phyloP scores from a whole-genome alignment of 1,140 invertebrate species.

The Dufourea novaeangliae region DNA sequence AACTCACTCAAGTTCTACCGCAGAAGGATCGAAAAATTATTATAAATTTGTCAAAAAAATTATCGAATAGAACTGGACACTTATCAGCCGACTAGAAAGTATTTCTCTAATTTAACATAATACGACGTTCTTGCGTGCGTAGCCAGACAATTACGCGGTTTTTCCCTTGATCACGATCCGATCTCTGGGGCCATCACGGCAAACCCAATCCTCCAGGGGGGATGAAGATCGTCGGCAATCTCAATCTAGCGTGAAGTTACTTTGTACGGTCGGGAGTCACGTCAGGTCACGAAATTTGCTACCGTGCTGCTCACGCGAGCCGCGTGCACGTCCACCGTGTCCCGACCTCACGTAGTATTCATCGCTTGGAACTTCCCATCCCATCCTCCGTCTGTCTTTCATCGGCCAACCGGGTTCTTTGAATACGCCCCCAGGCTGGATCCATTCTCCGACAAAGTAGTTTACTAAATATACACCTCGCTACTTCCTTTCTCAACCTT shows the following conservation, averaged over 20 bases:
- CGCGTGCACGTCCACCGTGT: not conserved
- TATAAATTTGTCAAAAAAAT: too few relatives aligned
- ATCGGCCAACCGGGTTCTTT: not conserved
- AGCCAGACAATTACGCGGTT: not conserved
- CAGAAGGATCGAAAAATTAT: too few relatives aligned
- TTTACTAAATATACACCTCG: not conserved
- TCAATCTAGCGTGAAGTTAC: constrained; percentile 24
- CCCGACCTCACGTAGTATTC: not conserved
- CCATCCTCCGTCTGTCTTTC: not conserved
- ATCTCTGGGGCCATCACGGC: not conserved
- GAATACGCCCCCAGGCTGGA: not conserved
- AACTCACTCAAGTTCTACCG: too few relatives aligned
- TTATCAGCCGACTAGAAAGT: not conserved
- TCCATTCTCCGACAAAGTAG: constrained; percentile 1
- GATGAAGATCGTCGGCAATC: constrained; percentile 4
- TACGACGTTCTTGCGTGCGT: not conserved
- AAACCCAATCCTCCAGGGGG: not conserved
- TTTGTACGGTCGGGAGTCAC: constrained; percentile 31
- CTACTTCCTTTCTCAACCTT: not conserved
- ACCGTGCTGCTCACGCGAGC: constrained; percentile 14
- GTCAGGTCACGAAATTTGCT: constrained; percentile 39
- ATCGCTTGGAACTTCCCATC: too few relatives aligned
- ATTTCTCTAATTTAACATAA: not conserved
- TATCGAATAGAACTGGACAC: too few relatives aligned
- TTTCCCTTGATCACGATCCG: not conserved